Conservation (phyloP, 2,797 vertebrate genomes). For the Epinephelus coioides region DNA sequence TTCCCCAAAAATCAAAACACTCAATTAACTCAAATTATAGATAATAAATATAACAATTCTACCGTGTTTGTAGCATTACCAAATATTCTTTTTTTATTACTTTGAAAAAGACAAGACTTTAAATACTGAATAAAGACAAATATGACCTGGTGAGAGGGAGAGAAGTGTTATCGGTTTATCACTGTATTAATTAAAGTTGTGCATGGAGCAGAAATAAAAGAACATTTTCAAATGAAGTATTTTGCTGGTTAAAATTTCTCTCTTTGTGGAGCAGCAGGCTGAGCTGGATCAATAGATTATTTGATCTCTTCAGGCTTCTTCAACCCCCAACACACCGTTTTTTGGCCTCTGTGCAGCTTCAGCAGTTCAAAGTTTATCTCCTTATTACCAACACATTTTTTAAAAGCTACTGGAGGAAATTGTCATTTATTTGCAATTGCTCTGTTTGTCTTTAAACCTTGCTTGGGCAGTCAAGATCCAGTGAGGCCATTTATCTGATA, state of each 20-base stretch:
- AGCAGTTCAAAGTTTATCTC: conserved; percentile 5
- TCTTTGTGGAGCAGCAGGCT: conserved; percentile 41
- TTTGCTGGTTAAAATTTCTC: conserved; percentile 5
- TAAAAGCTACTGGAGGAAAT: not conserved
- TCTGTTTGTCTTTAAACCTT: conserved; percentile 20
- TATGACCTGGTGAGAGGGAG: no score
- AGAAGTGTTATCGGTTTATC: not conserved
- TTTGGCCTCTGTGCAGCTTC: not conserved
- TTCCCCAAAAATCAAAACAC: no score
- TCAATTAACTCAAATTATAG: no score
- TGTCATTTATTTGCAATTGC: not conserved
- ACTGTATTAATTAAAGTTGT: not conserved
- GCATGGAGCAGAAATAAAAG: not conserved
- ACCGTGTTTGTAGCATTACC: no score
- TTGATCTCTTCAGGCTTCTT: conserved; percentile 61
- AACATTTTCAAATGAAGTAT: not conserved
- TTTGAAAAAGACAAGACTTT: no score
- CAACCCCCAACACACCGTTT: conserved; percentile 22
- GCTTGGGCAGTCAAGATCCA: conserved; percentile 10
- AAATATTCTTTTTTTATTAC: no score
- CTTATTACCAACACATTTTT: not conserved
- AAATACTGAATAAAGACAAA: no score
- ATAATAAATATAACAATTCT: no score
- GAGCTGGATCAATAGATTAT: conserved; percentile 71
- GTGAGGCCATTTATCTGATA: conserved; percentile 30